A percentile compares a stretch with the other conserved stretches of the same genome.
phyloP scores from a whole-genome alignment of 2,113 vertebrate species.

The Vimba vimba region DNA sequence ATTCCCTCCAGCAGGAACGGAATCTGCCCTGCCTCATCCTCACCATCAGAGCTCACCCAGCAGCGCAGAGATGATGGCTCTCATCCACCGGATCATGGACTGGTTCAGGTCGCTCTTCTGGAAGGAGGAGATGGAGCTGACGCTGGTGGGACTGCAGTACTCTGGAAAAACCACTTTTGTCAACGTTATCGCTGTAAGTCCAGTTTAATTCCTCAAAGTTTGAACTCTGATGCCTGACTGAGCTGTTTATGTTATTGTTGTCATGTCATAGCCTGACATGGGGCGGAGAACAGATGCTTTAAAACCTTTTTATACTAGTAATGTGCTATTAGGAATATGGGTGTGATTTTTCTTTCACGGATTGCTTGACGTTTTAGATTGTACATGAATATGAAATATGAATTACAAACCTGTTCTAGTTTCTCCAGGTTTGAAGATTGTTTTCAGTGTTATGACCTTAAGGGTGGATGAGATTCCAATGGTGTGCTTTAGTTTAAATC shows the following conservation, averaged over 20 bases:
- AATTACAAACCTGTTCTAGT: no score
- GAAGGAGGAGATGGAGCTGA: slow-evolving; percentile 92
- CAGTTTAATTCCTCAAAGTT: slow-evolving; percentile 48
- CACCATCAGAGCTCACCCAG: neutral
- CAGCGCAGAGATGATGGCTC: slow-evolving; percentile 77
- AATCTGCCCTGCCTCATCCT: neutral
- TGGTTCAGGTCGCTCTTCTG: slow-evolving; percentile 87
- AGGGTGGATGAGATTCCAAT: neutral
- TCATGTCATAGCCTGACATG: neutral
- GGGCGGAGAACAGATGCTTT: neutral
- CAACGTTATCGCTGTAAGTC: slow-evolving; percentile 85
- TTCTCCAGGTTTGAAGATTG: neutral
- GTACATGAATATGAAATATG: neutral
- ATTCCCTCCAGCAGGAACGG: neutral
- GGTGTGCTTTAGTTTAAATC: neutral
- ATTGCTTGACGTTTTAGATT: neutral
- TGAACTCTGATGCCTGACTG: neutral
- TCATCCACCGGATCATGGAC: slow-evolving; percentile 85
- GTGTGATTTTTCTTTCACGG: neutral
- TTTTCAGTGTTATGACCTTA: neutral
- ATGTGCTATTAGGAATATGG: neutral
- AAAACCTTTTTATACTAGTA: neutral
- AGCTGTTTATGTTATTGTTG: neutral
- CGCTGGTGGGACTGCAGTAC: slow-evolving; percentile 87
- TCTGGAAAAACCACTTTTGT: slow-evolving; percentile 91